Conservation (phyloP, 2,888 invertebrate genomes). For the Brachycybe producta region DNA sequence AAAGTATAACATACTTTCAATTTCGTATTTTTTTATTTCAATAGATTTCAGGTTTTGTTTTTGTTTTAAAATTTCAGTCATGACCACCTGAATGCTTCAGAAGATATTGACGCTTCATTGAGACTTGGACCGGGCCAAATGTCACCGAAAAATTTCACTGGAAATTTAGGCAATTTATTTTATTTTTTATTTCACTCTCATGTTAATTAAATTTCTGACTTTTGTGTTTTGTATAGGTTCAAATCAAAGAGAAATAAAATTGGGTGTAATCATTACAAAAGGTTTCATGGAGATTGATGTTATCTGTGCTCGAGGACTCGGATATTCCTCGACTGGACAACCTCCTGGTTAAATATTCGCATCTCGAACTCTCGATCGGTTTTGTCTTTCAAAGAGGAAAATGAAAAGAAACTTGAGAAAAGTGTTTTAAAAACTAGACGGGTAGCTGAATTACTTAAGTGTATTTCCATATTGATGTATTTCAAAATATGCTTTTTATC, state of each 20-base stretch:
- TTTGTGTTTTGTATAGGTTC: conserved; percentile 20
- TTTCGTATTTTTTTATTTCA: neutral
- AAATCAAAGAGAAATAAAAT: conserved; percentile 53
- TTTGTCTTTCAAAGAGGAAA: too few relatives aligned
- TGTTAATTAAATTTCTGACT: neutral
- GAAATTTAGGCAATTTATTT: conserved; percentile 5
- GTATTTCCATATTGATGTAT: too few relatives aligned
- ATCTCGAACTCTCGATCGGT: neutral
- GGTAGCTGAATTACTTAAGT: too few relatives aligned
- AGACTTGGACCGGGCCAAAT: conserved; percentile 12
- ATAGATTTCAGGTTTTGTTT: neutral
- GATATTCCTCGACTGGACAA: conserved; percentile 49
- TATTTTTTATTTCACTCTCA: neutral
- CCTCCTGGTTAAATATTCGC: conserved; percentile 40
- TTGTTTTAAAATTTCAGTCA: too few relatives aligned
- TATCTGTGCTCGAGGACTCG: conserved; percentile 54
- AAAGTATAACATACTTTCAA: too few relatives aligned
- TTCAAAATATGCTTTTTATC: too few relatives aligned
- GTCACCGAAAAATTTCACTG: conserved; percentile 13
- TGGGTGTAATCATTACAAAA: conserved; percentile 79
- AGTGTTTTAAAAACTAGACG: too few relatives aligned
- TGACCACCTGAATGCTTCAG: neutral
- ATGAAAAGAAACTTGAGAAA: too few relatives aligned
- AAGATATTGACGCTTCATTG: neutral
- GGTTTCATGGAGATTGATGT: conserved; percentile 83